Percentiles rank a stretch among this genome's conserved stretches.
phyloP scores from a whole-genome alignment of 1,140 invertebrate species.

The Araneus ventricosus region DNA sequence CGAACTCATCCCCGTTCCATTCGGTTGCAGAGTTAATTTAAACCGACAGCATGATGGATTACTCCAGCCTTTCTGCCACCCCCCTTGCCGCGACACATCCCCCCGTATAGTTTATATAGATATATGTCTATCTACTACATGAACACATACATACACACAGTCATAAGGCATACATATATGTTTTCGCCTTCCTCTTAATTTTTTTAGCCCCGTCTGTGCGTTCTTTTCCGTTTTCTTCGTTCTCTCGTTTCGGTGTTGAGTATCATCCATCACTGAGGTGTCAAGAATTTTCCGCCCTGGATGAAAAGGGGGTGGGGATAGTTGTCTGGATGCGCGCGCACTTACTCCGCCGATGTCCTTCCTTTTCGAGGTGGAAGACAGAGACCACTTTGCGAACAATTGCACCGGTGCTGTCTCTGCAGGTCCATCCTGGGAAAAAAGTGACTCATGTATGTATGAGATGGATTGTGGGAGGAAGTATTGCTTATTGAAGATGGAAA shows the following conservation, averaged over 20 bases:
- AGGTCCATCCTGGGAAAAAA: background rate
- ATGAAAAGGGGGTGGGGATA: conserved; percentile 19
- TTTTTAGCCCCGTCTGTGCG: conserved; percentile 41
- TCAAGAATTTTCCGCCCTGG: conserved; percentile 69
- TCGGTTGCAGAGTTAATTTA: conserved; percentile 71
- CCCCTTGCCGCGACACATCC: background rate
- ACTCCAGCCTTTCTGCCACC: conserved; percentile 6
- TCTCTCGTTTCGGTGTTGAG: conserved; percentile 60
- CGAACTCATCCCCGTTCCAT: conserved; percentile 36
- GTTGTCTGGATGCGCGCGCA: conserved; percentile 60
- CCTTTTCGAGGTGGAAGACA: background rate
- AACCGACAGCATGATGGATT: conserved; percentile 62
- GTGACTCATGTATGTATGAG: too few species aligned
- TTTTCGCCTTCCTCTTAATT: conserved; percentile 57
- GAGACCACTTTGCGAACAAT: conserved; percentile 11
- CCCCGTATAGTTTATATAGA: conserved; percentile 58
- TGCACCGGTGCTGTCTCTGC: background rate
- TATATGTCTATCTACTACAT: conserved; percentile 56
- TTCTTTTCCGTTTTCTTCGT: conserved; percentile 24
- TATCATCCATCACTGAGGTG: conserved; percentile 68
- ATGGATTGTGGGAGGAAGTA: too few species aligned
- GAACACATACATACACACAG: conserved; percentile 46
- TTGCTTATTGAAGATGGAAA: too few species aligned
- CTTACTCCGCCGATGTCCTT: background rate
- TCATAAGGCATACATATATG: conserved; percentile 57